Evolutionary conservation across 2,797 vertebrate species (phyloP).

Genomic region (Ibycter americanus): DNA sequence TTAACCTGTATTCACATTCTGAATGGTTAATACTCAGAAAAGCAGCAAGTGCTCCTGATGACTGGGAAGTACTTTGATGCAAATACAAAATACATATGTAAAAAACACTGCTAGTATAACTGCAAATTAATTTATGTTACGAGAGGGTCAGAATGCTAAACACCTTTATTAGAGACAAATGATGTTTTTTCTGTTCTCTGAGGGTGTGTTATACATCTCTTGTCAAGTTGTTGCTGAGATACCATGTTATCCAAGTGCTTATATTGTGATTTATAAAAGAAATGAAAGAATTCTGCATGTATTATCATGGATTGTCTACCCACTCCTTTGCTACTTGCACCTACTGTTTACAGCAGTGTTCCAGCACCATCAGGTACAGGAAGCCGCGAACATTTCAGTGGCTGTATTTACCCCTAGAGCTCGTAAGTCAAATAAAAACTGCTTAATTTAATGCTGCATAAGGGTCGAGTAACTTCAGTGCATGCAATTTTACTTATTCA

Average conservation of each 20-base stretch:
- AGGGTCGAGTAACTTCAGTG: not conserved
- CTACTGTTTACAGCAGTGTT: conserved; percentile 3
- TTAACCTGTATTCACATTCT: not conserved
- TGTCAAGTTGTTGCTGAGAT: conserved; percentile 79
- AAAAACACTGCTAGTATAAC: conserved; percentile 69
- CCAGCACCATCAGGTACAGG: not conserved
- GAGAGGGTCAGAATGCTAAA: conserved; percentile 74
- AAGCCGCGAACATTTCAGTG: not conserved
- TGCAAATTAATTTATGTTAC: conserved; percentile 77
- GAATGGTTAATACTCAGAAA: conserved; percentile 9
- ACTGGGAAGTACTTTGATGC: conserved; percentile 28
- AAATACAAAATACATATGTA: conserved; percentile 71
- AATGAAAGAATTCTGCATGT: conserved; percentile 33
- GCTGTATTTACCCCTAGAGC: not conserved
- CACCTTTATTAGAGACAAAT: conserved; percentile 73
- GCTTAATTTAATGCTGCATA: not conserved
- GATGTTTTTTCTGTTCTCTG: conserved; percentile 63
- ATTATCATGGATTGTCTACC: conserved; percentile 38
- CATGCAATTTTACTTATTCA: not conserved
- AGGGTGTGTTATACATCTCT: conserved; percentile 76
- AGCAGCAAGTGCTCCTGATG: not conserved
- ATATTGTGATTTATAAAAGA: conserved; percentile 74
- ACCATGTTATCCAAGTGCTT: conserved; percentile 64
- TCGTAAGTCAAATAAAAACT: not conserved
- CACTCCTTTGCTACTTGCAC: conserved; percentile 31